Evolutionary conservation across 2,113 vertebrate species (phyloP), one percentile per base, ranked within the genome.

Genomic region (Cercopithecus mona): DNA sequence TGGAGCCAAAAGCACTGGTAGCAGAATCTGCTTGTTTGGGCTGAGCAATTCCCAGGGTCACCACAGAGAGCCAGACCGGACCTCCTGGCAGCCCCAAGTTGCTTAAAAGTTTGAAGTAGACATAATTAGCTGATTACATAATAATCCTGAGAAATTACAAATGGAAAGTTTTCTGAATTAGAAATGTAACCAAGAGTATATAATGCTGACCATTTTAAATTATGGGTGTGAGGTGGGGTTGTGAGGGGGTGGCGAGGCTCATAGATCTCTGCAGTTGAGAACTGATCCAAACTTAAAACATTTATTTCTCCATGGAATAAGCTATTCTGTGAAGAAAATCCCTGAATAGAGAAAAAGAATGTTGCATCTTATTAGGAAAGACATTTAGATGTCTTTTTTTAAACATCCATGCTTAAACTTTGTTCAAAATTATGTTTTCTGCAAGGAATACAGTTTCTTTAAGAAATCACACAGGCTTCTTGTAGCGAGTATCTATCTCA

Each of bases 391-490:
- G 27, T 78, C 38, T 85, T 88, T n/a, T 8, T 22, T 52, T 22
- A 94, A 59, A 73, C 91, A 45, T 68, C 10, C 20, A 59, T 76
- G 48, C 84, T 90, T 93, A 61, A 50, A 84, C 93, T 95, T 93
- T 96, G 40, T 48, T 95, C 13, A 83, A 27, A 90, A 79, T 96
- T 93, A 22, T 93, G 57, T 84, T 96, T 97, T 70, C 48, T 92
- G 17, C 27, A 50, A 92, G 87, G 59, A 76, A 90, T 52, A 76
- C 1, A 66, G 1, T 61, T 92, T 14, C 86, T 78, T 92, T 80
- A 92, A 83, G 64, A 94, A 96, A 88, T 50, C 18, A 40, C 18
- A 43, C 75, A 57, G 16, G 32, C 12, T 50, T 2, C 22, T 50
- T 85, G 5, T 75, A 94, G 43, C 8, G 45, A 76, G 61, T 64